These are phyloP conservation scores for Remorina albescens DNA, from an alignment of 2,797 vertebrate genomes.

Conservation along the genomic window DNA sequence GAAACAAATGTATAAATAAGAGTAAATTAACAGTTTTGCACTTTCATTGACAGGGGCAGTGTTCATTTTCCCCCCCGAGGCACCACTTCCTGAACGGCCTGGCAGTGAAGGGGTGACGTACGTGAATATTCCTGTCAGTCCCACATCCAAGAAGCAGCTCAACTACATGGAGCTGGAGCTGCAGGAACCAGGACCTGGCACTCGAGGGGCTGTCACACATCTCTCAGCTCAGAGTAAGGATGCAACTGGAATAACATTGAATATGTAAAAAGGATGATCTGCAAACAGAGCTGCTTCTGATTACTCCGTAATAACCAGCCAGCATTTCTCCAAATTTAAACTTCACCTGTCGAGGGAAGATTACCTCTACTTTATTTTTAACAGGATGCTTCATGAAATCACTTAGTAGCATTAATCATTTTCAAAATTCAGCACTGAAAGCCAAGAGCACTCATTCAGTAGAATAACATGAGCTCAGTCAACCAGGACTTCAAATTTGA, in stretches of 20 bases:
- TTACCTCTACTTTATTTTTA: too few relatives aligned
- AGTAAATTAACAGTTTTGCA: conserved; percentile 28
- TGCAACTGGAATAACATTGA: background rate
- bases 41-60: conserved; percentile 72
- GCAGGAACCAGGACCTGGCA: conserved; percentile 80
- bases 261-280: background rate
- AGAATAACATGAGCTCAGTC: too few relatives aligned
- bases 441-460: too few relatives aligned
- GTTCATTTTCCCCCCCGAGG: conserved; percentile 82
- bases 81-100: conserved; percentile 74
- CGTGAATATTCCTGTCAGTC: conserved; percentile 92
- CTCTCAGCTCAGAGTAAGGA: conserved; percentile 73
- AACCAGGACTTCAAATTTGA: too few relatives aligned
- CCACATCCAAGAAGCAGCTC: conserved; percentile 89
- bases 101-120: conserved; percentile 85
- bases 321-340: background rate
- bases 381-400: too few relatives aligned
- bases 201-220: conserved; percentile 81
- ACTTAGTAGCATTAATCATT: too few relatives aligned
- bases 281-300: background rate
- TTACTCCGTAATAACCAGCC: background rate
- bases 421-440: too few relatives aligned
- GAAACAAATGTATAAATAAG: background rate
- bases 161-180: conserved; percentile 95
- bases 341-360: too few relatives aligned